Percentiles rank a stretch among this genome's conserved stretches.
Conservation (phyloP, 2,113 vertebrate genomes). For the Aegotheles bennettii region DNA sequence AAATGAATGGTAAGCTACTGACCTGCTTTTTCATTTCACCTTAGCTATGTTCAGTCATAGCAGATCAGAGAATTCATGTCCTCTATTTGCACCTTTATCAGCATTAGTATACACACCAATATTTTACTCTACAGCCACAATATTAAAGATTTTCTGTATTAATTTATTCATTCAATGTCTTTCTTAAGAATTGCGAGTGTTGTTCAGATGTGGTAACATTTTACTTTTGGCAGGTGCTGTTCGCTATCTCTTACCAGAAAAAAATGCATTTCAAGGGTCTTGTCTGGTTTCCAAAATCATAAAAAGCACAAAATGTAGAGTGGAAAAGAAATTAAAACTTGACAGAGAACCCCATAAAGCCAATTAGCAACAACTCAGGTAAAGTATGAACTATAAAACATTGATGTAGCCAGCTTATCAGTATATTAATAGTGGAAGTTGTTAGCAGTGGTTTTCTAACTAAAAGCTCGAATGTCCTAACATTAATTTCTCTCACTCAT, state of each 20-base stretch:
- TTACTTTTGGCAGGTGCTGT: background rate
- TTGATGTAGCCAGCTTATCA: background rate
- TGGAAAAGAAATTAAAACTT: background rate
- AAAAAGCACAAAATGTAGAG: background rate
- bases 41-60: background rate
- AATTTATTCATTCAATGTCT: background rate
- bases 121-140: background rate
- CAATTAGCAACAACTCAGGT: background rate
- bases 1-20: background rate
- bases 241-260: background rate
- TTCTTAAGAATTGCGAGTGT: background rate
- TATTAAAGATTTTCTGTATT: background rate
- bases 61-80: background rate
- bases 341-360: background rate
- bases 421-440: background rate
- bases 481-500: background rate
- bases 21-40: background rate
- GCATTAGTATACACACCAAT: background rate
- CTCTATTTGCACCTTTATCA: background rate
- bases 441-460: background rate
- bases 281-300: background rate
- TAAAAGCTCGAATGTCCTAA: background rate
- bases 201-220: background rate
- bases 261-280: background rate
- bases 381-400: background rate